Evolutionary conservation across 2,888 invertebrate genomes (phyloP), one percentile per base, ranked within the genome.

Genomic region (Sinelater perroti): DNA sequence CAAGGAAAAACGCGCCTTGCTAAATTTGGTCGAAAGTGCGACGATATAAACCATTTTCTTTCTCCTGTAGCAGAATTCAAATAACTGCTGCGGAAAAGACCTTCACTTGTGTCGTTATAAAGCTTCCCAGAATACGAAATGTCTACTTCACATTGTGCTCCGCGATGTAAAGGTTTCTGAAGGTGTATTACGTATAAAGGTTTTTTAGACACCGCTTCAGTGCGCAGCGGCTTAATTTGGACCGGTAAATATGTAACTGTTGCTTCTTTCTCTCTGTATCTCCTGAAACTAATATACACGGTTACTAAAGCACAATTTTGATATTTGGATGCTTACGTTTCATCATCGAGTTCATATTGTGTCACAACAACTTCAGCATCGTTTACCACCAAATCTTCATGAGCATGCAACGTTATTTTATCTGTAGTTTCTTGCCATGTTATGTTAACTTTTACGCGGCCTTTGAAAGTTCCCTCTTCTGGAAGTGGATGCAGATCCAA

Each of bases 1-100:
- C 92, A 92, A 0, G 92, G 92, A 72, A 93, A 92, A 65, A 91
- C 80, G 13, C 83, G 82, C n/a, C 89, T 81, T 0, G 91, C 91
- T 70, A 89, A 84, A 72, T 88, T 87, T 0, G 89, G 87, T 28
- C 89, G 80, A 60, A 91, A 78, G 68, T 89, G 85, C 0, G 90
- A 87, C 0, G 85, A 89, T 11, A 87, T 82, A 68, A 88, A 87
- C 67, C 82, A 81, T 65, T 75, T 75, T 24, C 73, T 76, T 17
- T 74, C 72, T 2, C 77, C 76, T 0, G 71, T 76, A 14, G 57
- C 50, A 36, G 64, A 54, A 50, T 77, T 80, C n/a, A 77, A 65
- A 69, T 90, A 91, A 31, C 81, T 82, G 20, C 85, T 85, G 70
- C 85, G 86, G 70, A 90, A 91, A 56, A 92, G 81, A 0, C 88